Percentiles rank a stretch among this genome's conserved stretches.
phyloP scores from a whole-genome alignment of 2,888 invertebrate species.

The Nowickia ferox region DNA sequence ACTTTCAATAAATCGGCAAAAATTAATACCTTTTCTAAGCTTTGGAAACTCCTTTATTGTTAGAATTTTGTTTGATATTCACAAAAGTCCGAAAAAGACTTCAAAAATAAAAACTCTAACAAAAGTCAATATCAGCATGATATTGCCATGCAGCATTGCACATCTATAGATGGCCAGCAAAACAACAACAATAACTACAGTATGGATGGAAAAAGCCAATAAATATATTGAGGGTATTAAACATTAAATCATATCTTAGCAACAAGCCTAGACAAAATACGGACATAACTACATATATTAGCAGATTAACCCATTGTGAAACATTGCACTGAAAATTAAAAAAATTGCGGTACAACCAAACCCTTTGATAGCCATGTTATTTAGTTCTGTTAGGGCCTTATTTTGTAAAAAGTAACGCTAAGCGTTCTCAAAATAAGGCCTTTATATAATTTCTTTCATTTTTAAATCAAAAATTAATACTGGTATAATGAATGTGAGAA shows the following conservation, averaged over 20 bases:
- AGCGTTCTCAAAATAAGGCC: too few relatives aligned
- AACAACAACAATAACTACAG: conserved; percentile 7
- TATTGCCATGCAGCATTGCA: conserved; percentile 26
- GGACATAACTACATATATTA: conserved; percentile 45
- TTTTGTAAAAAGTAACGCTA: too few relatives aligned
- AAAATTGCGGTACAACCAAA: too few relatives aligned
- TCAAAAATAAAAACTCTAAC: conserved; percentile 37
- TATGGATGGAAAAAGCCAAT: conserved; percentile 7
- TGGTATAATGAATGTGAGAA: too few relatives aligned
- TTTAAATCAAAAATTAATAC: too few relatives aligned
- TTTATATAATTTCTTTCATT: too few relatives aligned
- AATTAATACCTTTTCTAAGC: conserved; percentile 66
- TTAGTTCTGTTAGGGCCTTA: too few relatives aligned
- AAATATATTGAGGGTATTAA: conserved; percentile 63
- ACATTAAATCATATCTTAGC: conserved; percentile 65
- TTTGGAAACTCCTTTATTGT: conserved; percentile 44
- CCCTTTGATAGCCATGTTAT: too few relatives aligned
- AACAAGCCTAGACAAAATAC: conserved; percentile 59
- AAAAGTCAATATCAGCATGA: conserved; percentile 63
- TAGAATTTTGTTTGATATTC: conserved; percentile 28
- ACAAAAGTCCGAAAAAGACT: conserved; percentile 33
- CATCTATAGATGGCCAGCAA: conserved; percentile 44
- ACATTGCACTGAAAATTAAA: too few relatives aligned
- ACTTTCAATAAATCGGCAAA: conserved; percentile 72
- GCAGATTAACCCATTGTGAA: conserved; percentile 54